These are phyloP conservation scores for Spinus olivaceus DNA, from an alignment of 2,797 vertebrate genomes.

Conservation along the genomic window DNA sequence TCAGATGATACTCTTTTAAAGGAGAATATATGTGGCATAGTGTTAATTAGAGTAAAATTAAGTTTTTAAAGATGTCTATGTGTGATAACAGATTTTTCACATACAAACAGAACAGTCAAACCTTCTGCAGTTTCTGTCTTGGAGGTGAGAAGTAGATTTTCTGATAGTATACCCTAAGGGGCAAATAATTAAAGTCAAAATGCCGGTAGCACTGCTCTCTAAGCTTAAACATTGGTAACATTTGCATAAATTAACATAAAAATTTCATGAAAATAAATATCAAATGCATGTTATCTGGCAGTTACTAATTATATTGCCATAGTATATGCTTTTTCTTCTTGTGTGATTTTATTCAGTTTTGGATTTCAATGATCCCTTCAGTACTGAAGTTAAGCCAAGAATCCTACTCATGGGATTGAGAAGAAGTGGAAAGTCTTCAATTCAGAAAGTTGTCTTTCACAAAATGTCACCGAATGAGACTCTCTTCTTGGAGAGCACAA, in stretches of 20 bases:
- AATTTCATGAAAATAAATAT: neutral
- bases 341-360: conserved; percentile 77
- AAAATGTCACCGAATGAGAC: conserved; percentile 92
- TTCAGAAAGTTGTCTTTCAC: conserved; percentile 95
- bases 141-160: neutral
- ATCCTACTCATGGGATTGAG: conserved; percentile 93
- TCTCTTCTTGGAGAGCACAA: conserved; percentile 89
- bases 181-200: neutral
- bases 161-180: neutral
- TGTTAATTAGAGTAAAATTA: neutral
- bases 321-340: conserved; percentile 40
- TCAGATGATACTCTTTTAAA: neutral
- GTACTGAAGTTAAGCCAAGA: conserved; percentile 89
- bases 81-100: neutral
- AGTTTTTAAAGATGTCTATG: neutral
- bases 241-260: neutral
- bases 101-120: neutral
- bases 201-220: neutral
- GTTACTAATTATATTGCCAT: neutral
- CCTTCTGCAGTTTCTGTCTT: neutral
- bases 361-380: conserved; percentile 87
- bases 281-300: neutral
- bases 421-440: conserved; percentile 93
- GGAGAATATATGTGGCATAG: neutral
- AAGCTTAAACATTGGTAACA: neutral